Evolutionary conservation across 2,888 invertebrate genomes (phyloP).

Genomic region (Lepidocyrtoides sp.): DNA sequence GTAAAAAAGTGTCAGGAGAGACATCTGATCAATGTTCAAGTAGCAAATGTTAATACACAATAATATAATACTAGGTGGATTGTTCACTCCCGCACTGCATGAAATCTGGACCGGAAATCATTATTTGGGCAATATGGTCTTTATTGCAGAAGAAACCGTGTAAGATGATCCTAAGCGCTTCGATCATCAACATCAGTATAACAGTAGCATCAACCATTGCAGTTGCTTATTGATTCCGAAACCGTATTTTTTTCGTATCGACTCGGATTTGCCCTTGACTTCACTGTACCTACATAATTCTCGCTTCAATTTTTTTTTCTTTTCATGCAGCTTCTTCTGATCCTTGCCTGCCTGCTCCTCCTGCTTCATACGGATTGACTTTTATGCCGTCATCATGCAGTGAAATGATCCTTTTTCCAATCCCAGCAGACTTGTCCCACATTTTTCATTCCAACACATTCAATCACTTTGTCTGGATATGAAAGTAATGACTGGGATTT

Average conservation of each 20-base stretch:
- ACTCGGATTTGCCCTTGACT: slow-evolving; percentile 72
- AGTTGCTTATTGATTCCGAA: slow-evolving; percentile 62
- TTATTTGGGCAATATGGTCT: slow-evolving; percentile 86
- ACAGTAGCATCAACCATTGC: no score
- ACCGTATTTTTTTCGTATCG: not conserved
- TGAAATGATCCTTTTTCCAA: slow-evolving; percentile 38
- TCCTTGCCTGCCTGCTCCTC: not conserved
- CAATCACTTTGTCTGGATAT: slow-evolving; percentile 67
- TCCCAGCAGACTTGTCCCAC: slow-evolving; percentile 63
- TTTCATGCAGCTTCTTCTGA: no score
- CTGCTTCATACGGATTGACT: slow-evolving; percentile 31
- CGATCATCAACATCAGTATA: slow-evolving; percentile 81
- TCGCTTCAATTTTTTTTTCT: not conserved
- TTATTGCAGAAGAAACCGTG: slow-evolving; percentile 84
- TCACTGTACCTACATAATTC: no score
- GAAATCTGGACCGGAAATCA: slow-evolving; percentile 85
- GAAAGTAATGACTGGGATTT: slow-evolving; percentile 42
- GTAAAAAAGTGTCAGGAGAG: slow-evolving; percentile 85
- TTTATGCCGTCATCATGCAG: slow-evolving; percentile 13
- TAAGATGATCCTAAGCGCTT: slow-evolving; percentile 79
- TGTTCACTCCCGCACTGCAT: slow-evolving; percentile 43
- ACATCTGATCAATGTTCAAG: slow-evolving; percentile 85
- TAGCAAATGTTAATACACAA: slow-evolving; percentile 11
- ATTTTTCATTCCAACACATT: slow-evolving; percentile 74
- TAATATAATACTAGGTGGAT: no score